phyloP scores from a whole-genome alignment of 2,888 invertebrate genomes.

The Tenodera sinensis region DNA sequence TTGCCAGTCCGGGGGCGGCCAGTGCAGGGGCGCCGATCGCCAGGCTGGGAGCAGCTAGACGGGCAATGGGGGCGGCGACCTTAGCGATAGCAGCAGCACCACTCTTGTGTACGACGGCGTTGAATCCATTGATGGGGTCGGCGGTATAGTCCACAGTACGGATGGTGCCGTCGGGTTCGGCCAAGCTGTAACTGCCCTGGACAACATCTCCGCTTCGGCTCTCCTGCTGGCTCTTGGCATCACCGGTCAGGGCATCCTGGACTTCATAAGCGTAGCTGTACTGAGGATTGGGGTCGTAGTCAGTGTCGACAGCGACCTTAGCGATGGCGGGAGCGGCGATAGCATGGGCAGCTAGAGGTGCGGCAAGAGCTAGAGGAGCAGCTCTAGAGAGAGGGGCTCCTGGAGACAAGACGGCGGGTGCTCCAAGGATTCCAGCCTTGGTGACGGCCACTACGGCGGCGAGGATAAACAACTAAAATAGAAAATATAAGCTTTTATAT shows the following conservation, averaged over 20 bases:
- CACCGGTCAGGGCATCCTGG: slow-evolving; percentile 30
- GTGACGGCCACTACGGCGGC: slow-evolving; percentile 31
- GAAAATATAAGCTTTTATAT: neutral
- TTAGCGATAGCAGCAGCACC: slow-evolving; percentile 9
- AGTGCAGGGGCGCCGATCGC: neutral
- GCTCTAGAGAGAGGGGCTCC: slow-evolving; percentile 3
- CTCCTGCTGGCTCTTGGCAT: slow-evolving; percentile 29
- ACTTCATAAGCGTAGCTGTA: slow-evolving; percentile 32
- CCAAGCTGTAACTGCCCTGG: slow-evolving; percentile 24
- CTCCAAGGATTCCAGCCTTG: slow-evolving; percentile 27
- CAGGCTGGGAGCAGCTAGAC: slow-evolving; percentile 11
- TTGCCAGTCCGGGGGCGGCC: slow-evolving; percentile 18
- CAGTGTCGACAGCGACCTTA: slow-evolving; percentile 26
- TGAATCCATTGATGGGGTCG: slow-evolving; percentile 18
- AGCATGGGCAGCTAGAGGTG: slow-evolving; percentile 43
- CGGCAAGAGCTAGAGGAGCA: slow-evolving; percentile 10
- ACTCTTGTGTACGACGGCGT: slow-evolving; percentile 11
- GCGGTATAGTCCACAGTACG: slow-evolving; percentile 28
- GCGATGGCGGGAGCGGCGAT: slow-evolving; percentile 33
- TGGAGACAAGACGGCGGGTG: slow-evolving; percentile 27
- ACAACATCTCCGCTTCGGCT: slow-evolving; percentile 24
- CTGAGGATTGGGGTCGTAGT: slow-evolving; percentile 31
- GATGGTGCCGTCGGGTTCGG: slow-evolving; percentile 25
- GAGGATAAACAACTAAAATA: slow-evolving; percentile 25
- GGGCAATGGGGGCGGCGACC: slow-evolving; percentile 19